phyloP scores from a whole-genome alignment of 2,888 invertebrate genomes.

The Eupithecia subumbrata region DNA sequence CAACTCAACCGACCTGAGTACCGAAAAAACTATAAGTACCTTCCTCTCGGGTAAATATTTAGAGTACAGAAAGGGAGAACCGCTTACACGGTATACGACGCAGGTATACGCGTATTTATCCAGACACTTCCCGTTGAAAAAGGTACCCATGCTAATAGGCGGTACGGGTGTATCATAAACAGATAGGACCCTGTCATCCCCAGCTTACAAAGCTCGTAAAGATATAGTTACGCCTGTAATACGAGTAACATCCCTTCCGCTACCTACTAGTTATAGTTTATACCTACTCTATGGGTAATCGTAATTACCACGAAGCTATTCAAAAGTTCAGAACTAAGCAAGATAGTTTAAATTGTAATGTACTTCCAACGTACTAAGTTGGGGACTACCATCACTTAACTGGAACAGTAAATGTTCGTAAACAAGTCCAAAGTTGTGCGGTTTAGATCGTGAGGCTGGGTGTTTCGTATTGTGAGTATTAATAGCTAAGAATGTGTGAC shows the following conservation, averaged over 20 bases:
- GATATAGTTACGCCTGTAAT: constrained; percentile 37
- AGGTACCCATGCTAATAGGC: constrained; percentile 34
- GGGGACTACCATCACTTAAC: constrained; percentile 71
- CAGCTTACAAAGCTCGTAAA: constrained; percentile 40
- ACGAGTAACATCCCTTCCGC: constrained; percentile 40
- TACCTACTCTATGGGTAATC: constrained; percentile 44
- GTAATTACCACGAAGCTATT: constrained; percentile 49
- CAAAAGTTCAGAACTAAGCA: constrained; percentile 53
- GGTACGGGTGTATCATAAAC: constrained; percentile 35
- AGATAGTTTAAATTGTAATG: constrained; percentile 65
- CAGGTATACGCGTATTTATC: not conserved
- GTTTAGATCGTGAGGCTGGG: constrained; percentile 71
- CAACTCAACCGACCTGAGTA: not conserved
- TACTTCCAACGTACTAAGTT: constrained; percentile 60
- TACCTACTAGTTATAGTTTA: constrained; percentile 32
- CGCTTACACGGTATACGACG: not conserved
- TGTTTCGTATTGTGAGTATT: constrained; percentile 66
- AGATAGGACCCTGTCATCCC: constrained; percentile 42
- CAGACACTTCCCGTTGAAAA: constrained; percentile 19
- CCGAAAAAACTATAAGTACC: not conserved
- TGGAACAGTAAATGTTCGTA: constrained; percentile 71
- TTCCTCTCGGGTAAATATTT: not conserved
- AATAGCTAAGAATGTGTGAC: constrained; percentile 51
- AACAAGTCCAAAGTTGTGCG: constrained; percentile 79
- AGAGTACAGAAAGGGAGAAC: not conserved